Base-by-base conservation (phyloP, 2,888 invertebrate genomes). In the Craniophora ligustri region DNA sequence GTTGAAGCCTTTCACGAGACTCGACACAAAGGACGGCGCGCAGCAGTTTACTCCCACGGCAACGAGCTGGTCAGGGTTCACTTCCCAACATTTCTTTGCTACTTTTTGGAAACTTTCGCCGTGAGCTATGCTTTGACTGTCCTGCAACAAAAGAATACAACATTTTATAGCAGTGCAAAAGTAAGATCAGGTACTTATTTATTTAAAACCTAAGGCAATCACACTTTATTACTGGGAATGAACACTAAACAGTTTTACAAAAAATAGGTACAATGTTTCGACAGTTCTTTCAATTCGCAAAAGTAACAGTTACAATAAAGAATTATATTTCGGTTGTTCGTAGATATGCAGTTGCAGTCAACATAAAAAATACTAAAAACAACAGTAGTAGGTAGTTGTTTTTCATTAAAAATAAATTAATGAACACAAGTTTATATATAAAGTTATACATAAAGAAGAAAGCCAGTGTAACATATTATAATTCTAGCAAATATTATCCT, bases 1-100 rank as follows among this genome's bases (percentile, higher is more conserved):
- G 76, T 94, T 94, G 83, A 94, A 82, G 39, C 93, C 94, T 68
- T 86, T 88, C 67, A 94, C 36, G 46, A 94, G 83, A 60, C 82
- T 86, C 26, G 89, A 70, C 50, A 94, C 85, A 75, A 75, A 88
- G 31, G 93, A 93, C 0, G 94, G 94, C 16, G 94, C 91, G 35
- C 97, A 94, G 89, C 99, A 99, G 88, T 99, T 99, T 0, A 98
- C 95, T 3, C 99, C 99, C 34, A 98, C 94, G 0, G 97, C 99
- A 11, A 98, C 92, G 61, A 98, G 92, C 76, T 95, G 95, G 8
- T 94, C 92, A 5, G 92, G 87, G 83, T 97, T 97, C n/a, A 94
- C 86, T 26, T 95, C 95, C 95, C 95, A 97, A 82, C 97, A 96
- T 38, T 94, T 92, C 59, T 94, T 92, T 0, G 96, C 96, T 0